Evolutionary conservation across 2,888 invertebrate species (phyloP).

Genomic region (Fragum sueziense): DNA sequence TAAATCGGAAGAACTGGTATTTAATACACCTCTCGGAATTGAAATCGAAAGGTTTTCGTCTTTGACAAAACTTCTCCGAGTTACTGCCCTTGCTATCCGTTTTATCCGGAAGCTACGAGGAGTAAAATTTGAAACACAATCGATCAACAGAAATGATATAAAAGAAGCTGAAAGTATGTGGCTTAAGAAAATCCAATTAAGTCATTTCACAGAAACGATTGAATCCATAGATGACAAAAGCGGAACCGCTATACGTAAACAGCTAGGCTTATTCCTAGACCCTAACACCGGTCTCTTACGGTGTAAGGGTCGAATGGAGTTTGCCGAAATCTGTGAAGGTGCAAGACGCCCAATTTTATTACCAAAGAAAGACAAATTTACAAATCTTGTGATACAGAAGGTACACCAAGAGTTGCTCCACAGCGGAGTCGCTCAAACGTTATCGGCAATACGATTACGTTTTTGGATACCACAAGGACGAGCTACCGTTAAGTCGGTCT

Average conservation of each 20-base stretch:
- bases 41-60: neutral
- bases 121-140: neutral
- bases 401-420: conserved; percentile 17
- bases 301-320: conserved; percentile 22
- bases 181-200: neutral
- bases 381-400: conserved; percentile 14
- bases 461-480: conserved; percentile 28
- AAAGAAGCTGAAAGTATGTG: neutral
- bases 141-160: neutral
- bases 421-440: conserved; percentile 34
- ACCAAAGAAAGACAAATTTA: conserved; percentile 6
- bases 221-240: neutral
- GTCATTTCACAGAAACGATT: neutral
- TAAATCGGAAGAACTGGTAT: no score
- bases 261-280: conserved; percentile 17
- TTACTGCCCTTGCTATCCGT: conserved; percentile 13
- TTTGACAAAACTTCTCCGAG: conserved; percentile 6
- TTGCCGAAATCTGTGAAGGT: conserved; percentile 21
- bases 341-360: conserved; percentile 22
- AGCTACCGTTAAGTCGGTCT: conserved; percentile 1
- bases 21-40: neutral
- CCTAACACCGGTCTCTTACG: neutral
- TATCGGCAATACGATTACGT: neutral
- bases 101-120: conserved; percentile 8
- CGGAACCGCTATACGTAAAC: conserved; percentile 8